Percentiles rank a stretch among this genome's conserved stretches.
phyloP scores from a whole-genome alignment of 2,888 invertebrate genomes.

The Pollenia labialis region DNA sequence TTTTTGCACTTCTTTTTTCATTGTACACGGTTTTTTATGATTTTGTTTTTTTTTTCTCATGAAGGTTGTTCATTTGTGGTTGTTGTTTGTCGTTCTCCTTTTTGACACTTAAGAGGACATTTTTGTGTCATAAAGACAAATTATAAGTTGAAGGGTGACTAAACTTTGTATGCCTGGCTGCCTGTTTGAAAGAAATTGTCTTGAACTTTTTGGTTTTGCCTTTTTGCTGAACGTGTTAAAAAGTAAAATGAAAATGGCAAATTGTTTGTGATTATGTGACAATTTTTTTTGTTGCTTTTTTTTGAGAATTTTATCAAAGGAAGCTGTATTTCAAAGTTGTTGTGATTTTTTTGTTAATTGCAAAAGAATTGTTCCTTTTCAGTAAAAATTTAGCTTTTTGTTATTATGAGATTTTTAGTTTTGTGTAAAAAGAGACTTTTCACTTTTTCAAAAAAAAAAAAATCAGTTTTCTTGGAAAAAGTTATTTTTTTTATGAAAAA shows the following conservation, averaged over 20 bases:
- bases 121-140: conserved; percentile 71
- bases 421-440: too few relatives aligned
- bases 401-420: too few relatives aligned
- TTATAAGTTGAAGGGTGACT: conserved; percentile 71
- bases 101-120: conserved; percentile 71
- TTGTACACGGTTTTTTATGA: conserved; percentile 24
- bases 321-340: too few relatives aligned
- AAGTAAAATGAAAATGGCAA: conserved; percentile 10
- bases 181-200: conserved; percentile 27
- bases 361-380: too few relatives aligned
- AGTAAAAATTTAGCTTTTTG: too few relatives aligned
- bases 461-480: too few relatives aligned
- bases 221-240: neutral
- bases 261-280: conserved; percentile 14
- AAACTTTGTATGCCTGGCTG: conserved; percentile 58
- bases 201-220: conserved; percentile 36
- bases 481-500: too few relatives aligned
- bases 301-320: neutral
- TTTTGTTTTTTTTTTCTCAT: conserved; percentile 9
- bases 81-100: conserved; percentile 52
- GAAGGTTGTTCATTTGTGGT: conserved; percentile 63
- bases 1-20: conserved; percentile 14
- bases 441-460: too few relatives aligned
- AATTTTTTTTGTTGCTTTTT: neutral
- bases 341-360: too few relatives aligned